phyloP scores from a whole-genome alignment of 2,888 invertebrate genomes.

The Temnothorax rugatulus region DNA sequence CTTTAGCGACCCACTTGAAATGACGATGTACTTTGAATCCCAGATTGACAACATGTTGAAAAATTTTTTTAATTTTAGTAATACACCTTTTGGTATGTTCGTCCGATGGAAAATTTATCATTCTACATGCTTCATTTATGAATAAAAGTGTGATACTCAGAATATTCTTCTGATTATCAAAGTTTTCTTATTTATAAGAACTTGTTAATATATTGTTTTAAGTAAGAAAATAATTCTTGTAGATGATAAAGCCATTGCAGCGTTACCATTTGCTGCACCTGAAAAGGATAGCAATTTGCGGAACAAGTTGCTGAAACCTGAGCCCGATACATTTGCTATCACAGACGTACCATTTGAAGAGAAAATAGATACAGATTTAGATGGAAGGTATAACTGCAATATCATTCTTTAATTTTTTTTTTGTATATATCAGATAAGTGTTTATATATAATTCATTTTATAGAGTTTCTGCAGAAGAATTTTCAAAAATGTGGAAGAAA shows the following conservation, averaged over 20 bases:
- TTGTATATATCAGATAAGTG: no score
- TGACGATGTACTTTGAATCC: conserved; percentile 89
- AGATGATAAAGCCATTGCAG: conserved; percentile 52
- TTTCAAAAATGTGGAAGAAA: conserved; percentile 79
- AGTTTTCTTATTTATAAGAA: not conserved
- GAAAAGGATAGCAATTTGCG: conserved; percentile 80
- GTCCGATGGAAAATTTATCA: not conserved
- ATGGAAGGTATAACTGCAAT: conserved; percentile 86
- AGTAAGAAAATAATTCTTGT: conserved; percentile 17
- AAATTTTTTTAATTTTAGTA: conserved; percentile 80
- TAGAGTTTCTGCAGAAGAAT: conserved; percentile 79
- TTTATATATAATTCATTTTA: conserved; percentile 21
- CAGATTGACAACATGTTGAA: conserved; percentile 88
- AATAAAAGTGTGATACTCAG: not conserved
- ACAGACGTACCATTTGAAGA: conserved; percentile 38
- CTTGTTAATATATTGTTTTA: conserved; percentile 7
- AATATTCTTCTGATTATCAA: not conserved
- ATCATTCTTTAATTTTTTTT: no score
- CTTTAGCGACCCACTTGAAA: conserved; percentile 88
- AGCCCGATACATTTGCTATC: conserved; percentile 79
- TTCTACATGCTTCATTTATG: conserved; percentile 5
- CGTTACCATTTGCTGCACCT: conserved; percentile 43
- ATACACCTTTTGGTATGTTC: conserved; percentile 30
- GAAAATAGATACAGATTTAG: conserved; percentile 87
- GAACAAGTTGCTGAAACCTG: conserved; percentile 88